phyloP scores from a whole-genome alignment of 1,140 invertebrate species.

The Helicoverpa zea region DNA sequence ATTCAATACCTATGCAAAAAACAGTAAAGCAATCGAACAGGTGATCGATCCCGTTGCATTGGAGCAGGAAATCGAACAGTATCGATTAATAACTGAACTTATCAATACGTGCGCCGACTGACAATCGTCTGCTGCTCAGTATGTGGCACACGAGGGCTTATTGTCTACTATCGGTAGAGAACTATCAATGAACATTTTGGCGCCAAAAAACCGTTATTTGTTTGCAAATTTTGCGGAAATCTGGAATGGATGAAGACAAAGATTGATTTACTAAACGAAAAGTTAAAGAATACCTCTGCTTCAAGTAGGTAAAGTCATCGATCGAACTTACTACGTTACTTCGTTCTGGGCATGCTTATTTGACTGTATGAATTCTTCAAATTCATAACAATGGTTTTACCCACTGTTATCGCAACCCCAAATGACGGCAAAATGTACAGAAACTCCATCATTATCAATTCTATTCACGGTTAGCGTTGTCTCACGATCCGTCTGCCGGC shows the following conservation, averaged over 20 bases:
- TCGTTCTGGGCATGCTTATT: too few species aligned
- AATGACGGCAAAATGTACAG: neutral
- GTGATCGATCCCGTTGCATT: conserved; percentile 24
- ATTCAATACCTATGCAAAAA: neutral
- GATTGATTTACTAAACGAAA: too few species aligned
- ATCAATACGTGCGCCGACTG: conserved; percentile 2
- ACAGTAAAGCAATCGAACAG: neutral
- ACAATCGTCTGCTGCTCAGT: neutral
- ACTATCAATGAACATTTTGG: neutral
- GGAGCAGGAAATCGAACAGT: conserved; percentile 22
- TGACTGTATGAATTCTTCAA: neutral
- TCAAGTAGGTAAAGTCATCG: too few species aligned
- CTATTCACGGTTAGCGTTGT: neutral
- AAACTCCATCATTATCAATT: conserved; percentile 1
- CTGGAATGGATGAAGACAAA: too few species aligned
- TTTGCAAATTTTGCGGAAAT: too few species aligned
- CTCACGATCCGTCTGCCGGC: conserved; percentile 8
- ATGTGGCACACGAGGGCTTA: neutral
- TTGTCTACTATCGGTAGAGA: neutral
- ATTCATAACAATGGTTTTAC: neutral
- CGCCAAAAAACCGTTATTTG: neutral
- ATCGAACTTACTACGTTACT: too few species aligned
- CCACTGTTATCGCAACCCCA: neutral
- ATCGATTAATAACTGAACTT: conserved; percentile 31
- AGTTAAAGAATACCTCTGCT: too few species aligned